These are phyloP conservation scores for Didymodactylos carnosus DNA, from an alignment of 2,888 invertebrate species.

Conservation along the genomic window DNA sequence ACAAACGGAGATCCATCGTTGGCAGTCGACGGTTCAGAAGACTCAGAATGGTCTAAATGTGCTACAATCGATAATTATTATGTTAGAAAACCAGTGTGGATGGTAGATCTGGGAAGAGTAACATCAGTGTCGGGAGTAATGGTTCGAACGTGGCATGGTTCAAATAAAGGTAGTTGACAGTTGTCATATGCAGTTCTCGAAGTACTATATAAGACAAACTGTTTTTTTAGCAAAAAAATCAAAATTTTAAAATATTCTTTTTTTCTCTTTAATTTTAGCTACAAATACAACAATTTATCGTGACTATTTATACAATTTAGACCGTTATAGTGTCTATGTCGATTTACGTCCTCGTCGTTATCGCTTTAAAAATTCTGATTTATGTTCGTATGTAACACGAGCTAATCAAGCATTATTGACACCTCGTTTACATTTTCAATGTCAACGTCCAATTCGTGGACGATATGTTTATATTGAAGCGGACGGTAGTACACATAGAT, in stretches of 20 bases:
- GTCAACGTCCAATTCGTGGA: conserved; percentile 32
- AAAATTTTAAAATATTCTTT: neutral
- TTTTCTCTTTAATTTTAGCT: too few relatives aligned
- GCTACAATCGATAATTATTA: conserved; percentile 39
- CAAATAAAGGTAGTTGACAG: conserved; percentile 23
- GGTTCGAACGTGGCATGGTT: conserved; percentile 39
- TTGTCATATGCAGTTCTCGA: neutral
- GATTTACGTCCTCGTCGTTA: conserved; percentile 28
- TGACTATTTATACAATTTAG: conserved; percentile 36
- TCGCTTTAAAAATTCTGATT: conserved; percentile 18
- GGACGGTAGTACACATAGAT: conserved; percentile 36
- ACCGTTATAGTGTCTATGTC: conserved; percentile 37
- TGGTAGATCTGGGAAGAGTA: conserved; percentile 37
- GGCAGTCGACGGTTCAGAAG: conserved; percentile 38
- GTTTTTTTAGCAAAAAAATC: neutral
- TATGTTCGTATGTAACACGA: conserved; percentile 36
- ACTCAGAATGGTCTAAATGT: conserved; percentile 30
- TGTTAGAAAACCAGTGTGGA: conserved; percentile 39
- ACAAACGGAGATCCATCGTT: conserved; percentile 24
- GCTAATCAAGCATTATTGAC: conserved; percentile 36
- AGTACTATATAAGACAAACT: neutral
- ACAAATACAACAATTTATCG: neutral
- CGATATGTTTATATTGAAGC: conserved; percentile 39
- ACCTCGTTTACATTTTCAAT: conserved; percentile 36
- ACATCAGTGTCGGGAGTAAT: conserved; percentile 35